Conservation (phyloP, 1,140 invertebrate genomes). For the Ips nitidus region DNA sequence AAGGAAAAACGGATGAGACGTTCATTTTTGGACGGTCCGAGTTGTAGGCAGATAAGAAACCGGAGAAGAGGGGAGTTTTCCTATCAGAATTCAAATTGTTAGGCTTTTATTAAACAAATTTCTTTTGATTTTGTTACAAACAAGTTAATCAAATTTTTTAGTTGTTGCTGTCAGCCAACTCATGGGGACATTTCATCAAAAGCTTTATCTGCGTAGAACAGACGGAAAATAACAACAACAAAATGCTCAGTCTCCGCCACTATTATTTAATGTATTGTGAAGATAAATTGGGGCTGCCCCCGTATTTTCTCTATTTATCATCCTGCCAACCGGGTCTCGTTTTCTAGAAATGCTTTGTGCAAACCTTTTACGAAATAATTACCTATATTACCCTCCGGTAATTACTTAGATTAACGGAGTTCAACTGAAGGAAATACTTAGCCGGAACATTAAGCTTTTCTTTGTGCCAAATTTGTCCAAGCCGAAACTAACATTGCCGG, state of each 20-base stretch:
- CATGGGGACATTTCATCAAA: too few relatives aligned
- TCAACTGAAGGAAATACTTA: constrained; percentile 8
- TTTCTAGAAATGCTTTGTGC: constrained; percentile 7
- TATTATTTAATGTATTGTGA: constrained; percentile 5
- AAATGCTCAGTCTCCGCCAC: background rate
- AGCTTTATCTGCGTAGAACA: too few relatives aligned
- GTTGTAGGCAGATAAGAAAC: constrained; percentile 13
- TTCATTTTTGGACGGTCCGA: constrained; percentile 14
- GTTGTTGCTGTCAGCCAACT: too few relatives aligned
- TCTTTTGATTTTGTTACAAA: too few relatives aligned
- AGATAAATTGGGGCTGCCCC: constrained; percentile 16
- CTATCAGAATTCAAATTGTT: too few relatives aligned
- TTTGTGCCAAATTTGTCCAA: background rate
- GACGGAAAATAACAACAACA: constrained; percentile 3
- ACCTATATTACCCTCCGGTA: constrained; percentile 9
- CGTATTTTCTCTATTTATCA: constrained; percentile 17
- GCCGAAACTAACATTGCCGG: too few relatives aligned
- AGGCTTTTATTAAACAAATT: too few relatives aligned
- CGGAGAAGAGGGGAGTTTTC: background rate
- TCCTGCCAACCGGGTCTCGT: constrained; percentile 10
- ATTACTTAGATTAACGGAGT: constrained; percentile 9
- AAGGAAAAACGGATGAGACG: constrained; percentile 17
- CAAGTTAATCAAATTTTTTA: too few relatives aligned
- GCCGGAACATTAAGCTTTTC: background rate
- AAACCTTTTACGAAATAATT: constrained; percentile 11